phyloP scores from a whole-genome alignment of 2,888 invertebrate genomes.

The Leistus spinibarbis region DNA sequence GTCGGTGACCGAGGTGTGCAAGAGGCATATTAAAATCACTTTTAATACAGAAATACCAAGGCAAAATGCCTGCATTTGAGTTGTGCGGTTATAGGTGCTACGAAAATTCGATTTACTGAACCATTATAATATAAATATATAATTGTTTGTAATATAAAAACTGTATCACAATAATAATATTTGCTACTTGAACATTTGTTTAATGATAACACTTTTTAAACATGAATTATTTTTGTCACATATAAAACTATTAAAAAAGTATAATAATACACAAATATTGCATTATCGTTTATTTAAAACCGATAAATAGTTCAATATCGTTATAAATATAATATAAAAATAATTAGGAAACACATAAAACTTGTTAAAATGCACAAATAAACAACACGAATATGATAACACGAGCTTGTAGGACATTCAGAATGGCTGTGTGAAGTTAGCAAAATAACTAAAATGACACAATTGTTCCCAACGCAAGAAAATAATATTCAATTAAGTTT shows the following conservation, averaged over 20 bases:
- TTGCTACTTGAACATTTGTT: neutral
- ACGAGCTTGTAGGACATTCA: no score
- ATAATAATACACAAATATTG: neutral
- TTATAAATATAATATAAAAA: neutral
- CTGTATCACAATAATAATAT: neutral
- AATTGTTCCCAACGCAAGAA: no score
- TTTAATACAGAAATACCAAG: slow-evolving; percentile 17
- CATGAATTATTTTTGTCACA: neutral
- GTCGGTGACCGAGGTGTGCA: slow-evolving; percentile 7
- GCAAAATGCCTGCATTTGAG: slow-evolving; percentile 30
- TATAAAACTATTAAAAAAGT: neutral
- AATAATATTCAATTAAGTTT: no score
- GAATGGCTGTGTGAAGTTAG: no score
- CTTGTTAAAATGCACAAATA: neutral
- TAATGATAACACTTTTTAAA: neutral
- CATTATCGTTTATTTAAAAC: neutral
- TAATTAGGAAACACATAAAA: neutral
- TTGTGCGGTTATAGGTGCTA: no score
- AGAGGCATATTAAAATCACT: slow-evolving; percentile 13
- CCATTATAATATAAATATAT: neutral
- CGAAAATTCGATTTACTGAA: neutral
- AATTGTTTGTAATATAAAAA: neutral
- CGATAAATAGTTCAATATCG: neutral
- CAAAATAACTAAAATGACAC: no score
- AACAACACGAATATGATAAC: neutral